These are phyloP conservation scores for Diabrotica undecimpunctata DNA, from an alignment of 1,140 invertebrate species.

Conservation along the genomic window DNA sequence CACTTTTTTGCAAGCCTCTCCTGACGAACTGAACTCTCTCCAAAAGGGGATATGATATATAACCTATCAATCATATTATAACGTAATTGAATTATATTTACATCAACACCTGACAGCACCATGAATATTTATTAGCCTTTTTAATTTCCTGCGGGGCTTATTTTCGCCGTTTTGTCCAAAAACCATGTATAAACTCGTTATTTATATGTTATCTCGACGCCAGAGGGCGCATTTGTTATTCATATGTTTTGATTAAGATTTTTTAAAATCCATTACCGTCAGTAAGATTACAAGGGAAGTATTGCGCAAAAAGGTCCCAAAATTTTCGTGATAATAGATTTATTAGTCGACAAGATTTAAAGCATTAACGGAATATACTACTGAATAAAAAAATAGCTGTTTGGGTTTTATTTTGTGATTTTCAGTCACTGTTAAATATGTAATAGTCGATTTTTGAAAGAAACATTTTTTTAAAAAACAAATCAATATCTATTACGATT, in stretches of 20 bases:
- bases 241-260: conserved; percentile 4
- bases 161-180: conserved; percentile 22
- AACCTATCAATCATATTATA: conserved; percentile 22
- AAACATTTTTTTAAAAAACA: no score
- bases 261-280: neutral
- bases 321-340: no score
- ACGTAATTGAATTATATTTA: conserved; percentile 28
- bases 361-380: no score
- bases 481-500: no score
- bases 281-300: neutral
- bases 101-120: conserved; percentile 23
- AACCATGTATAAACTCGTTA: conserved; percentile 25
- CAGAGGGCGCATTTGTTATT: conserved; percentile 5
- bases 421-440: no score
- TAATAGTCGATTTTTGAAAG: no score
- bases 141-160: conserved; percentile 24
- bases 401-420: no score
- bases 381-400: no score
- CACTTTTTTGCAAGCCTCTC: no score
- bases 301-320: no score
- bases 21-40: neutral
- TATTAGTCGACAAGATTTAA: no score
- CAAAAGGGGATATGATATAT: neutral
- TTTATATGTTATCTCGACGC: conserved; percentile 7
- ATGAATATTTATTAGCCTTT: conserved; percentile 27